Percentiles rank a stretch among this genome's conserved stretches.
These are phyloP conservation scores for Dryadula phaetusa DNA, from an alignment of 2,888 invertebrate genomes.

Conservation along the genomic window DNA sequence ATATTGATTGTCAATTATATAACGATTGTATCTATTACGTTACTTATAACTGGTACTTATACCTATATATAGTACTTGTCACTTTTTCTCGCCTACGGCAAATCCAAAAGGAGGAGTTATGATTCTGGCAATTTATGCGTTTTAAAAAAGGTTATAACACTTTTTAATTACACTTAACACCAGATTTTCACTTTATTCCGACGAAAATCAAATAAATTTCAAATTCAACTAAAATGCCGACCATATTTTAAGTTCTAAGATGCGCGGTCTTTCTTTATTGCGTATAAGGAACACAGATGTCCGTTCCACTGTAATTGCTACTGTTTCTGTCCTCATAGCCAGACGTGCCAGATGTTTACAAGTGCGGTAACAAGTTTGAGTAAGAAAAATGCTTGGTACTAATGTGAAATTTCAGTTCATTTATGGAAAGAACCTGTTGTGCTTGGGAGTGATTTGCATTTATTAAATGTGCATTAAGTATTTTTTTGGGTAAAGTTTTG, in stretches of 20 bases:
- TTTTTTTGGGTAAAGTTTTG: background rate
- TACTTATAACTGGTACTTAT: too few relatives aligned
- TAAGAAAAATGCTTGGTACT: conserved; percentile 43
- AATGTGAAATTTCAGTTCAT: conserved; percentile 42
- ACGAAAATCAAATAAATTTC: conserved; percentile 23
- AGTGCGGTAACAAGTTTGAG: conserved; percentile 55
- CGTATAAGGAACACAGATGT: conserved; percentile 74
- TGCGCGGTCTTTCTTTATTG: conserved; percentile 65
- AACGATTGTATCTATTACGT: too few relatives aligned
- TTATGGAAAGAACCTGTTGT: conserved; percentile 19
- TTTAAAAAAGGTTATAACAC: too few relatives aligned
- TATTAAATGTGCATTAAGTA: background rate
- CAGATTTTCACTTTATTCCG: background rate
- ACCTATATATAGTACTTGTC: too few relatives aligned
- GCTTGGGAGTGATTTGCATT: background rate
- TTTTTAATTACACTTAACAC: background rate
- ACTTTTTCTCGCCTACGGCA: too few relatives aligned
- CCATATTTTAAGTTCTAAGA: conserved; percentile 42
- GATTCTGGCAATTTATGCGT: too few relatives aligned
- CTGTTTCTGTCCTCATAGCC: conserved; percentile 66
- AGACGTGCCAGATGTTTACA: conserved; percentile 74
- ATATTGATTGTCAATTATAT: too few relatives aligned
- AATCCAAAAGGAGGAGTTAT: too few relatives aligned
- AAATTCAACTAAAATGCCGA: background rate
- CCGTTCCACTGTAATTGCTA: conserved; percentile 71